Percentiles rank a stretch among this genome's conserved stretches.
Evolutionary conservation across 2,888 invertebrate species (phyloP).

Genomic region (Strigamia crassipes): DNA sequence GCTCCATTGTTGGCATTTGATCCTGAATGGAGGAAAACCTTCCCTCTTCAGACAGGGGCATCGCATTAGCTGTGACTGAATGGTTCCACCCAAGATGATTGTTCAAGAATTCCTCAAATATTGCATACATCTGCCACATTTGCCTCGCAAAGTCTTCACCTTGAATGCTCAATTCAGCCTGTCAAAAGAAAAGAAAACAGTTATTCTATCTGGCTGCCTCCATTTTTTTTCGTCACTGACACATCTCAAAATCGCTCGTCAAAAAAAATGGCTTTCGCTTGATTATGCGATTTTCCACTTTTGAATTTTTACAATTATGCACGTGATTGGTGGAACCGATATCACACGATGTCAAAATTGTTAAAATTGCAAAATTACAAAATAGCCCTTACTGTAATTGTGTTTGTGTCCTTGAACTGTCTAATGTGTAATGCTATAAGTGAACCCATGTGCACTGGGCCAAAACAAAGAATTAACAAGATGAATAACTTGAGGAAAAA

Average conservation of each 20-base stretch:
- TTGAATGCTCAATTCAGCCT: constrained; percentile 57
- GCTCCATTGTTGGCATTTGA: neutral
- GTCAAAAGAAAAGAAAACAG: constrained; percentile 47
- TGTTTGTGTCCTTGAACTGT: no score
- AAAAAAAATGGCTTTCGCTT: no score
- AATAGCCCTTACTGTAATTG: no score
- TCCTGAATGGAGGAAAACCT: neutral
- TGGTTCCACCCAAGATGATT: constrained; percentile 51
- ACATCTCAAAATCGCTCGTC: no score
- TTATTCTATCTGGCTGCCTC: neutral
- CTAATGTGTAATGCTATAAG: no score
- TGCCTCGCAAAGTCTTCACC: constrained; percentile 58
- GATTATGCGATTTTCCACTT: no score
- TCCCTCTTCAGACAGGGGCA: neutral
- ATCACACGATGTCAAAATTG: no score
- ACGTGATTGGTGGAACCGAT: no score
- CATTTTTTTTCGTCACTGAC: no score
- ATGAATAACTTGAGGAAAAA: neutral
- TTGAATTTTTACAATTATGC: no score
- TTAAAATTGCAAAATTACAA: no score
- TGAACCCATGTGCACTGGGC: neutral
- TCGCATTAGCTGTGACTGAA: constrained; percentile 6
- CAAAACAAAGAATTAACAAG: neutral
- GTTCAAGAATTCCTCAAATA: constrained; percentile 56
- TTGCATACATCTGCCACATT: constrained; percentile 58